Percentiles rank a stretch among this genome's conserved stretches.
Conservation (phyloP, 2,888 invertebrate genomes). For the Choristoneura rosaceana region DNA sequence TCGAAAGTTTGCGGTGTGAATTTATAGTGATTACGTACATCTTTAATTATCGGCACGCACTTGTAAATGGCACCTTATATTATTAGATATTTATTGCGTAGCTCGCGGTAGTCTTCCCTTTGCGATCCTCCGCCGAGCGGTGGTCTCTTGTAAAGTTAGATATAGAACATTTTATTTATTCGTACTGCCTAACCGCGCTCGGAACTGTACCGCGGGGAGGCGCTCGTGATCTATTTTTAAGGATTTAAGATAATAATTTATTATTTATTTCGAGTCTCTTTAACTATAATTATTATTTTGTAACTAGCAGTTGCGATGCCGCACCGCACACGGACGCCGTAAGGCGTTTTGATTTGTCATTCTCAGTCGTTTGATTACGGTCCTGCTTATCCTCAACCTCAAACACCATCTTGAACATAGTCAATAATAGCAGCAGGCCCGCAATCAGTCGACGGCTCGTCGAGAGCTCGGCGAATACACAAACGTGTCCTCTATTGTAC, state of each 20-base stretch:
- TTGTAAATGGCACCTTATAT: conserved; percentile 84
- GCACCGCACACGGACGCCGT: conserved; percentile 82
- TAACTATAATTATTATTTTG: conserved; percentile 81
- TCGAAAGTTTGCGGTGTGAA: conserved; percentile 85
- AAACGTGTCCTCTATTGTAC: conserved; percentile 6
- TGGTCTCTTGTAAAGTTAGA: conserved; percentile 85
- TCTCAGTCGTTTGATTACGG: conserved; percentile 61
- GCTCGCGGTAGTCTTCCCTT: conserved; percentile 85
- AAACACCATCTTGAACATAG: conserved; percentile 46
- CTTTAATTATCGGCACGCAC: conserved; percentile 82
- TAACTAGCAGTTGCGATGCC: conserved; percentile 78
- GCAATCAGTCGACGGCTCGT: conserved; percentile 64
- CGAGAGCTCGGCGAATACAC: conserved; percentile 60
- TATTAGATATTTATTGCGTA: conserved; percentile 84
- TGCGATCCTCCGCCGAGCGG: conserved; percentile 84
- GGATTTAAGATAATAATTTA: conserved; percentile 86
- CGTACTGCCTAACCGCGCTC: conserved; percentile 83
- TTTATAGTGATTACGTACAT: conserved; percentile 74
- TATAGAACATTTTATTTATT: conserved; percentile 84
- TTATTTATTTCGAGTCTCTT: conserved; percentile 86
- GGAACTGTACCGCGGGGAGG: conserved; percentile 84
- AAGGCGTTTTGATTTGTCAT: conserved; percentile 71
- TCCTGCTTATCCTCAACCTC: conserved; percentile 50
- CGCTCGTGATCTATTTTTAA: conserved; percentile 86
- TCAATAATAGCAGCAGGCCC: conserved; percentile 48